A percentile compares a stretch with the other conserved stretches of the same genome.
These are phyloP conservation scores for Drosophila colorata DNA, from an alignment of 2,888 invertebrate species.

Conservation along the genomic window DNA sequence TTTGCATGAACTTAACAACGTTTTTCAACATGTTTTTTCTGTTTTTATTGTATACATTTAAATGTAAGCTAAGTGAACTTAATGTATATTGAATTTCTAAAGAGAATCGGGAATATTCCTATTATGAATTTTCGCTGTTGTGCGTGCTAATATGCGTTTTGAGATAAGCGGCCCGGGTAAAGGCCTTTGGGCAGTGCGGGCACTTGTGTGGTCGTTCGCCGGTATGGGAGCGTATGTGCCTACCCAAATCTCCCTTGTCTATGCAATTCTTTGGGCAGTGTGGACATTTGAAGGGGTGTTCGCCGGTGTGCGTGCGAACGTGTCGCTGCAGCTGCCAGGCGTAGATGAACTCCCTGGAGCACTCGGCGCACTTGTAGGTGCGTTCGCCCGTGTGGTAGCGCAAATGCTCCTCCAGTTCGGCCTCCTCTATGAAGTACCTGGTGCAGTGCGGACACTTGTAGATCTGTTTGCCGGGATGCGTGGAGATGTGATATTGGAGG, in stretches of 20 bases:
- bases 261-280: constrained; percentile 31
- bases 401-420: constrained; percentile 40
- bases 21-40: too few species aligned
- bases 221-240: constrained; percentile 36
- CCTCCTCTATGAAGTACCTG: constrained; percentile 38
- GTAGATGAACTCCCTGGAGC: constrained; percentile 23
- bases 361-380: constrained; percentile 30
- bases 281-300: constrained; percentile 42
- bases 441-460: constrained; percentile 46
- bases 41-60: not conserved
- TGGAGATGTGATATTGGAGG: constrained; percentile 46
- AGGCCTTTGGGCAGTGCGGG: constrained; percentile 35
- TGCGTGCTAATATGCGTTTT: constrained; percentile 30
- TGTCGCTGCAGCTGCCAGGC: constrained; percentile 46
- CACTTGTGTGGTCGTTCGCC: constrained; percentile 46
- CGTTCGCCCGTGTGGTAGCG: constrained; percentile 41
- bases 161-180: constrained; percentile 35
- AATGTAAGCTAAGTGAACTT: not conserved
- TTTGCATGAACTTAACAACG: too few species aligned
- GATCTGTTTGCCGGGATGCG: constrained; percentile 42
- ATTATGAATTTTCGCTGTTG: not conserved
- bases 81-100: not conserved
- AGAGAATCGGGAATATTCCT: not conserved
- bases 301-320: constrained; percentile 32
- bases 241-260: constrained; percentile 28